Conservation (phyloP, 2,113 vertebrate species). For the Lophura nycthemera region DNA sequence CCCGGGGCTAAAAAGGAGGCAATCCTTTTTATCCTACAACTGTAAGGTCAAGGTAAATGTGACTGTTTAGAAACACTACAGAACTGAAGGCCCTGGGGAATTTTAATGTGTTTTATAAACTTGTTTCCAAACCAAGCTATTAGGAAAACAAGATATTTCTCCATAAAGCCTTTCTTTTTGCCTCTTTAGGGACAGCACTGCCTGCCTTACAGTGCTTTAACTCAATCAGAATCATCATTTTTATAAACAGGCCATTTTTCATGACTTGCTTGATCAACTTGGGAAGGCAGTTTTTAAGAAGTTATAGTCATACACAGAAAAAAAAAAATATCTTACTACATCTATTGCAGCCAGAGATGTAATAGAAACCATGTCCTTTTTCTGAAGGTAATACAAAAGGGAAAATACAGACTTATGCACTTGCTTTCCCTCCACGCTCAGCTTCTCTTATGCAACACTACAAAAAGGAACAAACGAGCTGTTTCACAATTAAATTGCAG, state of each 20-base stretch:
- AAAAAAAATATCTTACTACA: background rate
- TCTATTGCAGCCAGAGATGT: background rate
- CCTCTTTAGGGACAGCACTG: conserved; percentile 46
- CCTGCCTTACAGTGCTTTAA: conserved; percentile 42
- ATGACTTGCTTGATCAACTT: conserved; percentile 42
- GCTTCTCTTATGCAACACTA: conserved; percentile 27
- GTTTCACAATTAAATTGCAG: conserved; percentile 31
- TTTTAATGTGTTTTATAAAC: conserved; percentile 63
- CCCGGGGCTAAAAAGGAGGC: background rate
- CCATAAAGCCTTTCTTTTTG: conserved; percentile 47
- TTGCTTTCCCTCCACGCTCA: background rate
- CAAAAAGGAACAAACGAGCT: background rate
- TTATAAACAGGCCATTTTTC: conserved; percentile 59
- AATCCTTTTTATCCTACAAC: conserved; percentile 27
- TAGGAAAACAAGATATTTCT: conserved; percentile 67
- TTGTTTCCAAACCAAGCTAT: conserved; percentile 57
- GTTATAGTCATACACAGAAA: background rate
- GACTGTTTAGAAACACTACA: conserved; percentile 35
- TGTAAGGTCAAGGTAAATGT: conserved; percentile 43
- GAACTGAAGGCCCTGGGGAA: conserved; percentile 2
- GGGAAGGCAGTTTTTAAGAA: conserved; percentile 38
- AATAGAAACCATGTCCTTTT: background rate
- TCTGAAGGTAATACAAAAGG: background rate
- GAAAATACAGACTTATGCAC: background rate
- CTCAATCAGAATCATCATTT: conserved; percentile 54